phyloP scores from a whole-genome alignment of 1,140 invertebrate species.

The Dreissena rostriformis region DNA sequence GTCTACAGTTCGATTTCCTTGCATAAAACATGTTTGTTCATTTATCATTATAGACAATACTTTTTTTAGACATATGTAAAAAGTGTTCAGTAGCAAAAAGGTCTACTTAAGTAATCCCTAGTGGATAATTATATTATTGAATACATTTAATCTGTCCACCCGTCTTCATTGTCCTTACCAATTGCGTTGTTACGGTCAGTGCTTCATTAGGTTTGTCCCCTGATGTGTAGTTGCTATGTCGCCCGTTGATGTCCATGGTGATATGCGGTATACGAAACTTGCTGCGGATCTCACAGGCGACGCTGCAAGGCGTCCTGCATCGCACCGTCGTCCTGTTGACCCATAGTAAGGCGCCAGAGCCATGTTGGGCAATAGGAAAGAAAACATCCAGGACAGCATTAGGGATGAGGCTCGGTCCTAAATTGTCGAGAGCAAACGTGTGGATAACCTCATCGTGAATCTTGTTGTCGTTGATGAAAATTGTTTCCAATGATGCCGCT shows the following conservation, averaged over 20 bases:
- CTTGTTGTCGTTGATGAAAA: slow-evolving; percentile 6
- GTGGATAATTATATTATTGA: neutral
- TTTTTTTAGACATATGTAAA: no score
- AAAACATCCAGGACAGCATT: slow-evolving; percentile 9
- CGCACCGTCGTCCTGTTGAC: slow-evolving; percentile 42
- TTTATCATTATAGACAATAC: no score
- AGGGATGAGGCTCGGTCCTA: slow-evolving; percentile 38
- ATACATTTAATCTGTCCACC: neutral
- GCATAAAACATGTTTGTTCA: no score
- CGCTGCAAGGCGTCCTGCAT: neutral
- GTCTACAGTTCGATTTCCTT: no score
- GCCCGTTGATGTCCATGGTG: neutral
- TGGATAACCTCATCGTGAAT: slow-evolving; percentile 11
- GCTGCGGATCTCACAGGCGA: neutral
- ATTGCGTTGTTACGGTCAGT: neutral
- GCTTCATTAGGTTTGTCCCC: neutral
- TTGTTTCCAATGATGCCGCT: slow-evolving; percentile 15
- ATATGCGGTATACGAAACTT: neutral
- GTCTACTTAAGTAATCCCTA: no score
- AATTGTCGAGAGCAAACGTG: slow-evolving; percentile 27
- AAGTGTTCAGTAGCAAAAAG: no score
- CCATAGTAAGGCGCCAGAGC: slow-evolving; percentile 2
- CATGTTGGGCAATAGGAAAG: slow-evolving; percentile 22
- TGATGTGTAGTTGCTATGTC: neutral
- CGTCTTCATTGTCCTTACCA: neutral